A percentile compares a stretch with the other conserved stretches of the same genome.
Conservation (phyloP, 2,113 vertebrate species). For the Atlantisia rogersi region DNA sequence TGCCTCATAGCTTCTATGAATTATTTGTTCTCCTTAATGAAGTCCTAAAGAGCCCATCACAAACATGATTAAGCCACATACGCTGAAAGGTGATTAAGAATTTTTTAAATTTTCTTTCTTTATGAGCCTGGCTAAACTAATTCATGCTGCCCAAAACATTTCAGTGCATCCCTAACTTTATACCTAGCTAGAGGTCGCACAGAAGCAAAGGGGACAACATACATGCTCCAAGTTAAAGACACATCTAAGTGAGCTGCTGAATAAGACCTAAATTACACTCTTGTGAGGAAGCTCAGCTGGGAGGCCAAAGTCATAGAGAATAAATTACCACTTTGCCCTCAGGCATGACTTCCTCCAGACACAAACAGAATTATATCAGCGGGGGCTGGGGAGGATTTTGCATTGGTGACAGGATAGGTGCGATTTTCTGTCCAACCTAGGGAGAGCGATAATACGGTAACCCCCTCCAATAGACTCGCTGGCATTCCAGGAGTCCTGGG, state of each 20-base stretch:
- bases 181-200: neutral
- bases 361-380: neutral
- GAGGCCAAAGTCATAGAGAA: neutral
- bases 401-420: neutral
- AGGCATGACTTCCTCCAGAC: neutral
- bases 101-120: too few relatives aligned
- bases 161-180: neutral
- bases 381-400: neutral
- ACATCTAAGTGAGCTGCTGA: neutral
- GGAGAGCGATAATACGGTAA: neutral
- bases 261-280: neutral
- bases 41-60: neutral
- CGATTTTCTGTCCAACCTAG: neutral
- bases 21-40: neutral
- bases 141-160: neutral
- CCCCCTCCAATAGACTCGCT: neutral
- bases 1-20: neutral
- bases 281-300: neutral
- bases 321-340: neutral
- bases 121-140: neutral
- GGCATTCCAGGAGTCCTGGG: neutral
- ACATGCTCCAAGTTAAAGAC: neutral
- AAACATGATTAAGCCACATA: neutral
- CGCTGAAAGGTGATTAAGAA: neutral
- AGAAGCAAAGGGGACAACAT: neutral